Percentiles rank a stretch among this genome's conserved stretches.
phyloP scores from a whole-genome alignment of 2,888 invertebrate species.

The Norana najaformis region DNA sequence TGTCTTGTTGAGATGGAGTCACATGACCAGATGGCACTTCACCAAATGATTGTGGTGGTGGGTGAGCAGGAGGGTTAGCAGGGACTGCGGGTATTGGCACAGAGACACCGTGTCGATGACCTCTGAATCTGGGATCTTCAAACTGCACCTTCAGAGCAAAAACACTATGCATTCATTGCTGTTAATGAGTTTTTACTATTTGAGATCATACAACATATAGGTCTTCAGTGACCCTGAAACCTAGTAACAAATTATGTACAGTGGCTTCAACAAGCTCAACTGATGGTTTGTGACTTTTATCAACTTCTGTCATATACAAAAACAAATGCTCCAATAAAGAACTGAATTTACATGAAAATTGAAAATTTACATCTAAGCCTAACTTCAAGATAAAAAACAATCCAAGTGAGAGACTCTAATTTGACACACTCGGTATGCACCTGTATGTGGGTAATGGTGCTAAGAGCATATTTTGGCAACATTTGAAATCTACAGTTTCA shows the following conservation, averaged over 20 bases:
- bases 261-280: not conserved
- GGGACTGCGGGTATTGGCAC: slow-evolving; percentile 8
- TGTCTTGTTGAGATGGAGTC: slow-evolving; percentile 19
- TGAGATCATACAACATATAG: not conserved
- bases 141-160: slow-evolving; percentile 8
- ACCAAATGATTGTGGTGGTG: not conserved
- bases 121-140: slow-evolving; percentile 10
- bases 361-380: not conserved
- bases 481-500: too few relatives aligned
- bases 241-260: not conserved
- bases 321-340: not conserved
- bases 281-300: not conserved
- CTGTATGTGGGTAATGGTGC: not conserved
- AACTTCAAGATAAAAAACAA: not conserved
- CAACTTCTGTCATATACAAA: not conserved
- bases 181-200: not conserved
- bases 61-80: slow-evolving; percentile 3
- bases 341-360: not conserved
- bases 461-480: too few relatives aligned
- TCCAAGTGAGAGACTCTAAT: not conserved
- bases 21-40: not conserved
- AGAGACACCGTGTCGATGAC: slow-evolving; percentile 5
- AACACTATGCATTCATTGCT: not conserved
- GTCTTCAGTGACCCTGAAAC: not conserved
- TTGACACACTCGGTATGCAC: not conserved